Evolutionary conservation across 1,140 invertebrate genomes (phyloP), one percentile per base, ranked within the genome.

Genomic region (Teleopsis dalmanni): DNA sequence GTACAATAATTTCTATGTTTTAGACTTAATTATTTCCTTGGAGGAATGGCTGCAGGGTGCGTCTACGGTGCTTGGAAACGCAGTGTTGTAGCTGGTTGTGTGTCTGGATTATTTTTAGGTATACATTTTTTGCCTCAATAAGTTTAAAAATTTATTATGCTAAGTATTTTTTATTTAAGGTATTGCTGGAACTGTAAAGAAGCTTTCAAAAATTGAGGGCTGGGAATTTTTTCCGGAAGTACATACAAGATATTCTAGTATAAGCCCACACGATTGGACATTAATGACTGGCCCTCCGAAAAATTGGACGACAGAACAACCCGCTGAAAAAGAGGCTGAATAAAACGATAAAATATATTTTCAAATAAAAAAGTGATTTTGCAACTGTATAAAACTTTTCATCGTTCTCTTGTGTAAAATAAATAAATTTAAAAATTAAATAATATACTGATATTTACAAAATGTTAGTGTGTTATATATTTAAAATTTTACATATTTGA

Each of bases 21-120:
- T 18, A 71, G 68, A 63, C 44, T 75, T 0, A 81, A 81, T 55
- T 82, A 80, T 56, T 70, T 77, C 44, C 18, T 79, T 43, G 81
- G 81, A 11, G 81, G 78, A 9, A 58, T 71, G 10, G 73, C 73
- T 3, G 74, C 81, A 33, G 81, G 80, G 1, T 64, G 67, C 10
- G 59, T 83, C 5, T 73, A 73, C 31, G 79, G 80, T n/a, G 72
- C 76, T 7, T 78, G 78, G 76, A 65, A 64, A 21, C 60, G 55
- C 50, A 62, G 54, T 49, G 54, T 57, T 51, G 56, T 60, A 33
- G 56, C 60, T 58, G 52, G 59, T 34, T 43, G 58, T 19, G 53
- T 57, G 52, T 42, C 46, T 34, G 59, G 73, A 36, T 45, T 65
- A 5, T 58, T 60, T 43, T 34, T 63, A 13, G 61, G 60, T 62